Percentiles rank a stretch among this genome's conserved stretches.
These are phyloP conservation scores for Drosophila seguyi DNA, from an alignment of 1,140 invertebrate species.

Conservation along the genomic window DNA sequence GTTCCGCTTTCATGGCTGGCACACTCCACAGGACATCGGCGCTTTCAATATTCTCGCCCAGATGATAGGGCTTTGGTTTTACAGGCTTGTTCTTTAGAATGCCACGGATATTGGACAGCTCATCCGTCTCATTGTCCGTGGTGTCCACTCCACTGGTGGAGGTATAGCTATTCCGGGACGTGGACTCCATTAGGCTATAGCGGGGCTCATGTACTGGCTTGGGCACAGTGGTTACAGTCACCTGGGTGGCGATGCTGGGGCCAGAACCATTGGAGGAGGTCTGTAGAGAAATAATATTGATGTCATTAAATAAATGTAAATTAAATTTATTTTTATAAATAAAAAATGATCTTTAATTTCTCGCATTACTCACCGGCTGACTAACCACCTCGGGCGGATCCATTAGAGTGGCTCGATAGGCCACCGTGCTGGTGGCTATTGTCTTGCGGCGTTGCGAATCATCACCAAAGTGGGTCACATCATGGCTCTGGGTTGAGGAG, in stretches of 20 bases:
- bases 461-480: constrained; percentile 74
- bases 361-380: constrained; percentile 33
- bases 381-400: constrained; percentile 66
- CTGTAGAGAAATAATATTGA: not conserved
- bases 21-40: constrained; percentile 86
- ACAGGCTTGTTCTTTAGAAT: constrained; percentile 90
- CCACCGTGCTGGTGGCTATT: constrained; percentile 67
- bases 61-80: constrained; percentile 89
- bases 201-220: constrained; percentile 54
- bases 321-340: no score
- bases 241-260: constrained; percentile 39
- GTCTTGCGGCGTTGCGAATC: constrained; percentile 56
- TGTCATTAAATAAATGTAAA: no score
- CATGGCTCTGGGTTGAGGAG: constrained; percentile 28
- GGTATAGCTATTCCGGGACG: constrained; percentile 71
- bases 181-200: constrained; percentile 61
- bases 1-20: constrained; percentile 55
- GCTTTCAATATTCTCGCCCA: constrained; percentile 87
- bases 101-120: constrained; percentile 88
- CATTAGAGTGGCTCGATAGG: constrained; percentile 73
- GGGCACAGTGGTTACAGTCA: constrained; percentile 62
- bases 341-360: no score
- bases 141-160: constrained; percentile 85
- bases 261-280: not conserved
- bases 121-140: constrained; percentile 84